A percentile compares a stretch with the other conserved stretches of the same genome.
Conservation (phyloP, 2,797 vertebrate species). For the Chrosomus eos region DNA sequence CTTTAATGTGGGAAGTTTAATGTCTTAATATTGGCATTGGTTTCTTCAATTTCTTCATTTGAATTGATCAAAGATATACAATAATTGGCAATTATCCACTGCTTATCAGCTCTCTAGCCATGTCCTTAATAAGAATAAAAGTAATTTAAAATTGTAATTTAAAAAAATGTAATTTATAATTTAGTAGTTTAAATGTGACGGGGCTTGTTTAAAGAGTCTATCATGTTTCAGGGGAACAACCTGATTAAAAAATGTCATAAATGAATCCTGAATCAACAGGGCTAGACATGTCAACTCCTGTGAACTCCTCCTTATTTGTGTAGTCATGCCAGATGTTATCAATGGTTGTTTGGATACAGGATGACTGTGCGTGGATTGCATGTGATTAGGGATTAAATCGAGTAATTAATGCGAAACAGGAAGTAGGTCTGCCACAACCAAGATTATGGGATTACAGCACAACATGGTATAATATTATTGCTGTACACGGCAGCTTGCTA, state of each 20-base stretch:
- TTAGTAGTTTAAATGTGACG: background rate
- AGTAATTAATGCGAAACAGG: constrained; percentile 52
- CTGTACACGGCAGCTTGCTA: background rate
- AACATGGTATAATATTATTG: constrained; percentile 55
- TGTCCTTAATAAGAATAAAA: background rate
- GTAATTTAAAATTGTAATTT: too few species aligned
- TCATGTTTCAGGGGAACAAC: background rate
- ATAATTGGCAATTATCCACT: background rate
- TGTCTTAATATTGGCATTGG: background rate
- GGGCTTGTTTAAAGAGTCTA: background rate
- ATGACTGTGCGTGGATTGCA: constrained; percentile 20
- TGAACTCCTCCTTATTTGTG: background rate
- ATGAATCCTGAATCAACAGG: background rate
- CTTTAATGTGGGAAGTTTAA: background rate
- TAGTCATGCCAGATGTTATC: background rate
- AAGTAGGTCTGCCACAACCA: constrained; percentile 53
- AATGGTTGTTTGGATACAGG: constrained; percentile 4
- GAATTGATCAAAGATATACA: background rate
- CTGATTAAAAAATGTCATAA: background rate
- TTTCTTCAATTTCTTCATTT: background rate
- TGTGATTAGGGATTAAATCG: constrained; percentile 57
- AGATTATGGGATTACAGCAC: constrained; percentile 62
- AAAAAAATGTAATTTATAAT: background rate
- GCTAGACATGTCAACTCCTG: background rate
- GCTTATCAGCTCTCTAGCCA: background rate